These are phyloP conservation scores for Crotalus tigris DNA, from an alignment of 2,113 vertebrate species.

Conservation along the genomic window DNA sequence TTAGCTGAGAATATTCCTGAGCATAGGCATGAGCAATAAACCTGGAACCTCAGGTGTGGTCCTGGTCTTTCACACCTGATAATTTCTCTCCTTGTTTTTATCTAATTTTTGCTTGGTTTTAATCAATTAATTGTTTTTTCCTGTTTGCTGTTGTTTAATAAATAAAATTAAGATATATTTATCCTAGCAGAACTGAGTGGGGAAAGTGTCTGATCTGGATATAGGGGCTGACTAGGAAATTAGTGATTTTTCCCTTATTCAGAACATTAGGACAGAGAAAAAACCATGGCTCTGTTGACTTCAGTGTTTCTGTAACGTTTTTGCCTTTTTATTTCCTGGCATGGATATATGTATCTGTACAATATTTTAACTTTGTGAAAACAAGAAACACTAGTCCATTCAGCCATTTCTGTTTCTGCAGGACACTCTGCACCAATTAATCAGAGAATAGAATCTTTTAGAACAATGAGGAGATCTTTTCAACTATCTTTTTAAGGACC, in stretches of 20 bases:
- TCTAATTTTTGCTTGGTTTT: not conserved
- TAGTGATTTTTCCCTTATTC: not conserved
- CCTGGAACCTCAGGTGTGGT: not conserved
- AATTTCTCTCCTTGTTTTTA: not conserved
- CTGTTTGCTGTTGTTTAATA: not conserved
- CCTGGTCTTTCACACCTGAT: not conserved
- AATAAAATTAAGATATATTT: not conserved
- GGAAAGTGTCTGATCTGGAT: not conserved
- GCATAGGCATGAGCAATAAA: not conserved
- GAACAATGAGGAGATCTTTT: not conserved
- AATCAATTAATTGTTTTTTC: not conserved
- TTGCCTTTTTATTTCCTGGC: not conserved
- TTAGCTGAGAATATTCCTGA: not conserved
- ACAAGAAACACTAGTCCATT: not conserved
- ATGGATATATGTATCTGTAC: constrained; percentile 2
- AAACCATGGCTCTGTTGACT: not conserved
- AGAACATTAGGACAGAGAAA: not conserved
- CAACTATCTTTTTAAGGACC: constrained; percentile 8
- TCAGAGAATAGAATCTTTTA: not conserved
- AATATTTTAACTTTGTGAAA: not conserved
- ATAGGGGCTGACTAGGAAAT: not conserved
- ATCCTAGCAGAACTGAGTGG: not conserved
- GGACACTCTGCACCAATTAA: not conserved
- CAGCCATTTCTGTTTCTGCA: not conserved
- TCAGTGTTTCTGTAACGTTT: not conserved